Base-by-base conservation (phyloP, 2,113 vertebrate species). In the Bufo bufo region DNA sequence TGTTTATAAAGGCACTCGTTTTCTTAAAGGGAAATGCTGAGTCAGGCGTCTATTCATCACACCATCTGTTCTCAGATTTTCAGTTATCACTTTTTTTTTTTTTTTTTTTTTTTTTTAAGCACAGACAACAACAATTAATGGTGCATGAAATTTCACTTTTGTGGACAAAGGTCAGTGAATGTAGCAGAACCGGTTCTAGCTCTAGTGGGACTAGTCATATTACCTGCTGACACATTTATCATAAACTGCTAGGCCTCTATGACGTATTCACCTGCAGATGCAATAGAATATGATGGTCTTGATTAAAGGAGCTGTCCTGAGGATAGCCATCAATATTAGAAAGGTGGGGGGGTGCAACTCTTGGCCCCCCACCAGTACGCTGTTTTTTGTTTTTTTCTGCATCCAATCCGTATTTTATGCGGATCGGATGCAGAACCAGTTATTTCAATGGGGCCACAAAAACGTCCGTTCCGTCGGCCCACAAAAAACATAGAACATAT, bases 111-210 rank as follows among this genome's bases (percentile, higher is more conserved):
- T 69, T 33, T n/a, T 71, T 54, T 71, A 14, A 71, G 65, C 11
- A 84, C 12, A 49, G 82, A 71, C n/a, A 71, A 47, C 13, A 14
- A 20, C 33, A 6, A 58, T 50, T 83, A 69, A 83, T 82, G 81
- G 81, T 52, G 81, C 61, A 84, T 84, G 82, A 84, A 47, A 71
- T 54, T 14, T 52, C 19, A 71, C 63, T 54, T 13, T 47, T 33
- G 54, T 12, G 74, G 84, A n/a, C 84, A n/a, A 61, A 43, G 52
- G 49, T 6, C 43, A 63, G 20, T 45, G 16, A 77, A 65, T 45
- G 78, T 43, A 47, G 56, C 85, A 86, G 74, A 71, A 84, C 63
- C 82, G 69, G 63, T 84, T 84, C 82, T 66, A 71, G 47, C 74
- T 86, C 74, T 77, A 61, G 45, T 63, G 63, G 50, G 65, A 9